Percentiles rank a stretch among this genome's conserved stretches.
phyloP scores from a whole-genome alignment of 2,888 invertebrate genomes.

The Phaonia tiefii region DNA sequence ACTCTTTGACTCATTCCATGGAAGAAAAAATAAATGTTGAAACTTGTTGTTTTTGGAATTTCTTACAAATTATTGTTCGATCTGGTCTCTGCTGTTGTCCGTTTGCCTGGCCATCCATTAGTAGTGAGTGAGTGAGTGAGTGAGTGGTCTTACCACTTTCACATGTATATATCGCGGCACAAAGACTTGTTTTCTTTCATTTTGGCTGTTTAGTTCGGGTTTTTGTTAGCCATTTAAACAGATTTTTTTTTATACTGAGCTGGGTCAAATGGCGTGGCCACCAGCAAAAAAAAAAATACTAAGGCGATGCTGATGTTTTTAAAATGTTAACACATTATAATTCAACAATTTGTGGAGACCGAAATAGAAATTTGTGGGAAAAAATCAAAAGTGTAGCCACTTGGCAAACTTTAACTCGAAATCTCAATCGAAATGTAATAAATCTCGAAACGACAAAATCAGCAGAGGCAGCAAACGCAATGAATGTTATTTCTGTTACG shows the following conservation, averaged over 20 bases:
- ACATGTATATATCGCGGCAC: constrained; percentile 50
- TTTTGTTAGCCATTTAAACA: constrained; percentile 33
- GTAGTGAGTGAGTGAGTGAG: too few species aligned
- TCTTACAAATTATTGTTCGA: constrained; percentile 31
- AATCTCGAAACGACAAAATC: too few species aligned
- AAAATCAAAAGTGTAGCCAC: too few species aligned
- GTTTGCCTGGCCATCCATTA: constrained; percentile 22
- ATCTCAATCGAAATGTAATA: too few species aligned
- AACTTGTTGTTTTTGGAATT: constrained; percentile 20
- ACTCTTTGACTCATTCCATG: constrained; percentile 8
- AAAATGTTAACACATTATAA: too few species aligned
- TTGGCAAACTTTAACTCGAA: too few species aligned
- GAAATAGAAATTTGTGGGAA: too few species aligned
- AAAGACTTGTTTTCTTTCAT: constrained; percentile 43
- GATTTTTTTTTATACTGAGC: background rate
- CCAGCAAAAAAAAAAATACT: too few species aligned
- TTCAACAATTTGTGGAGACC: too few species aligned
- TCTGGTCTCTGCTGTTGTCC: constrained; percentile 22
- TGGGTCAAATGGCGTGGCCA: too few species aligned
- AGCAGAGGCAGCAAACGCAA: background rate
- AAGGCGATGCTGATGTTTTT: too few species aligned
- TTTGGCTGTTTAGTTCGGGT: constrained; percentile 18
- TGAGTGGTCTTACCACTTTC: constrained; percentile 65
- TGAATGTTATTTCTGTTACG: background rate
- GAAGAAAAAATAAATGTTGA: background rate